Base-by-base conservation (phyloP, 1,140 invertebrate species). In the Camponotus vicinus region DNA sequence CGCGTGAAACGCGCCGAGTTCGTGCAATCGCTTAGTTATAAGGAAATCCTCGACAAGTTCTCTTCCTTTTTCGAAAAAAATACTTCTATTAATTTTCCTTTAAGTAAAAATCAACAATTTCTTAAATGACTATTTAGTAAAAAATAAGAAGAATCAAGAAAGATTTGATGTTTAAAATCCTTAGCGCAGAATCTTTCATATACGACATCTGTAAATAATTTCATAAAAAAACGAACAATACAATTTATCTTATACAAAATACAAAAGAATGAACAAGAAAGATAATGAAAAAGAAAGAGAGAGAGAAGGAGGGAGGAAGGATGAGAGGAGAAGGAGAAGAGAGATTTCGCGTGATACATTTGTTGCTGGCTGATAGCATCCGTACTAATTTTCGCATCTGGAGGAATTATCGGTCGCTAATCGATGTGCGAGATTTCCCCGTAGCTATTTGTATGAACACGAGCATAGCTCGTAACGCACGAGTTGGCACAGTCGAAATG, bases 1-100 rank as follows among this genome's bases (percentile, higher is more conserved):
- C 57, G 67, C 76, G 45, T 80, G 71, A 84, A 66, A 42, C n/a
- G 27, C 34, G 63, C 18, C 79, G 27, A 40, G 63, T 64, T 67
- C 63, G 55, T 15, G 57, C 79, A 79, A 76, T 84, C 73, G 66
- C 61, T 75, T 87, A 57, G 78, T 57, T 45, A 4, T 27, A 59
- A n/a, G 11, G 59, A 52, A 1, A 59, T 75, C 6, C 7, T 2
- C 15, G 13, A 59, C 21, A 27, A 59, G n/a, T 8, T 21, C 15
- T 52, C 18, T 52, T 8, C 18, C 1, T 52, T 18, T 52, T 13
- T 15, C 49, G 13, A 49, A 21, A 57, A 52, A 15, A 52, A 52
- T 52, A 52, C 13, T 7, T n/a, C 4, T 57, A 57, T 21, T 55
- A 57, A 57, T 57, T 57, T 64, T 32, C 18, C 5, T 32, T 42